phyloP scores from a whole-genome alignment of 2,797 vertebrate species.

The Oryzias sinensis region DNA sequence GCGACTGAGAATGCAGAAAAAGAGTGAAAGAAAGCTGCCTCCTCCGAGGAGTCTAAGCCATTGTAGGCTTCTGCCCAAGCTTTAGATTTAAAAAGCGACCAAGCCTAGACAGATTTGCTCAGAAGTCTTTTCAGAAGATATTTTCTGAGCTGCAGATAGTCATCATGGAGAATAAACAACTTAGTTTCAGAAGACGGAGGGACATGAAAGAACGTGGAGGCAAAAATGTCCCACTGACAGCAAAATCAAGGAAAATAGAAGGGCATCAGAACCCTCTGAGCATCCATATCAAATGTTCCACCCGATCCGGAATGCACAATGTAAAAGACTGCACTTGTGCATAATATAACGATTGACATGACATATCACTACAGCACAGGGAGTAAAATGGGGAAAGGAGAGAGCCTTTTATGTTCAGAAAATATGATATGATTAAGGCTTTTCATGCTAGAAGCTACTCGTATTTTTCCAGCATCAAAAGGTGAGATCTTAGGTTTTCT shows the following conservation, averaged over 20 bases:
- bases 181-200: conserved; percentile 70
- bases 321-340: conserved; percentile 66
- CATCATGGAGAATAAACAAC: conserved; percentile 78
- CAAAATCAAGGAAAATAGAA: conserved; percentile 75
- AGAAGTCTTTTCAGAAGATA: conserved; percentile 76
- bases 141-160: conserved; percentile 70
- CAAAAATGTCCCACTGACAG: conserved; percentile 70
- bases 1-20: conserved; percentile 69
- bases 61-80: conserved; percentile 77
- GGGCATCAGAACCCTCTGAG: conserved; percentile 71
- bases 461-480: conserved; percentile 62
- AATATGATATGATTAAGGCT: conserved; percentile 70
- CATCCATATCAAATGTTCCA: conserved; percentile 68
- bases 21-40: conserved; percentile 69
- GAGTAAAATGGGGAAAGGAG: conserved; percentile 57
- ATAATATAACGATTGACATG: conserved; percentile 72
- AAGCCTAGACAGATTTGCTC: conserved; percentile 74
- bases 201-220: conserved; percentile 72
- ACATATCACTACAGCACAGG: conserved; percentile 63
- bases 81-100: conserved; percentile 72
- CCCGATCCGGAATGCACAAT: conserved; percentile 64
- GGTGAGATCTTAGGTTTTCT: conserved; percentile 69
- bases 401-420: conserved; percentile 68
- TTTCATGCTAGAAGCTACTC: conserved; percentile 66
- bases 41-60: conserved; percentile 71